Evolutionary conservation across 1,140 invertebrate species (phyloP).

Genomic region (Phymorhynchus buccinoides): DNA sequence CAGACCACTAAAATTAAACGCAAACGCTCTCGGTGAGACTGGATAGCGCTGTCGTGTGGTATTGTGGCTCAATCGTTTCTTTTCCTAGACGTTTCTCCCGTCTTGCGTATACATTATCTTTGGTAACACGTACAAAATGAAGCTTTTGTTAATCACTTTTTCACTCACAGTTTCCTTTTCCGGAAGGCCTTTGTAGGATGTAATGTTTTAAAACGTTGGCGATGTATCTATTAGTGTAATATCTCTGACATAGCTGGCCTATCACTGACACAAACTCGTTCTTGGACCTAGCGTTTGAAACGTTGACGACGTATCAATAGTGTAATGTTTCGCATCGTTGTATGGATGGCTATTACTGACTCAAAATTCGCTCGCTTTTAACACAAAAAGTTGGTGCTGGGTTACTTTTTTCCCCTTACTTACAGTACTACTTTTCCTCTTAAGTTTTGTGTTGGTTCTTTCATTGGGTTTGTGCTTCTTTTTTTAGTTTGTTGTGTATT

Average conservation of each 20-base stretch:
- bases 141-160: background rate
- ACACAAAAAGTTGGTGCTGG: background rate
- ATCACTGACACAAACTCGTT: too few relatives aligned
- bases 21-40: background rate
- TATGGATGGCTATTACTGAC: too few relatives aligned
- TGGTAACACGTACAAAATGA: background rate
- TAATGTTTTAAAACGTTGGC: background rate
- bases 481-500: background rate
- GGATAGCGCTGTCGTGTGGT: background rate
- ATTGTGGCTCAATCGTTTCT: background rate
- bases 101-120: background rate
- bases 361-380: background rate
- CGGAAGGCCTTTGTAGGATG: background rate
- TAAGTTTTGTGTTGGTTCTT: background rate
- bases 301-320: background rate
- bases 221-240: too few relatives aligned
- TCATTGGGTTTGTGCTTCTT: background rate
- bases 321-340: too few relatives aligned
- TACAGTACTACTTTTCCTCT: too few relatives aligned
- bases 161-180: background rate
- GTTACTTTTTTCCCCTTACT: background rate
- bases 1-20: background rate
- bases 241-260: too few relatives aligned
- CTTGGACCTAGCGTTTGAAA: background rate
- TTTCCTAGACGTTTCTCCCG: background rate